These are phyloP conservation scores for Serrognathus titanus DNA, from an alignment of 2,888 invertebrate species.

Conservation along the genomic window DNA sequence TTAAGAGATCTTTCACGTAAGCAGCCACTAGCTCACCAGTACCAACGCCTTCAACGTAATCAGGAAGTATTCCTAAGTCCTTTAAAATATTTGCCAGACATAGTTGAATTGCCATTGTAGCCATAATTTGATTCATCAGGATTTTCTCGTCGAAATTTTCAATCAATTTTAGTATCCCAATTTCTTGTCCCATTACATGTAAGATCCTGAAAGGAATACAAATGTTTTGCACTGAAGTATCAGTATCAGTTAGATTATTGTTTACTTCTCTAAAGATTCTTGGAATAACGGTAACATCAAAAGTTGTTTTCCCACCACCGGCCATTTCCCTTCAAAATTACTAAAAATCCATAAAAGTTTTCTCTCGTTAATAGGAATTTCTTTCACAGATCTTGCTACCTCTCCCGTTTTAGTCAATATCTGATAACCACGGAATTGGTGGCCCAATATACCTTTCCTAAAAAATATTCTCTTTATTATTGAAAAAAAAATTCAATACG, in stretches of 20 bases:
- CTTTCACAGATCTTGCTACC: not conserved
- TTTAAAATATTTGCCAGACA: slow-evolving; percentile 46
- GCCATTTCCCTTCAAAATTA: too few species aligned
- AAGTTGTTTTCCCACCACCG: too few species aligned
- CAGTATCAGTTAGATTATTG: too few species aligned
- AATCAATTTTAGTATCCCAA: not conserved
- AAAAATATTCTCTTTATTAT: not conserved
- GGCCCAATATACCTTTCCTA: slow-evolving; percentile 1
- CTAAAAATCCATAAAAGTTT: too few species aligned
- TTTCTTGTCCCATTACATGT: not conserved
- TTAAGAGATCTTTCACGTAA: slow-evolving; percentile 1
- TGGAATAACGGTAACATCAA: too few species aligned
- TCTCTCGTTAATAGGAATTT: too few species aligned
- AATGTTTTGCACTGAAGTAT: too few species aligned
- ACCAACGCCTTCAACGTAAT: slow-evolving; percentile 74
- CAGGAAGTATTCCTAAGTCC: slow-evolving; percentile 40
- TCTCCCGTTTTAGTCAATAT: slow-evolving; percentile 1
- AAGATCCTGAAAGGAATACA: slow-evolving; percentile 2
- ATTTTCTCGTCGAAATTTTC: not conserved
- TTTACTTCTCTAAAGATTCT: too few species aligned
- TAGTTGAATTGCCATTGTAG: slow-evolving; percentile 54
- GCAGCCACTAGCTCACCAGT: slow-evolving; percentile 9
- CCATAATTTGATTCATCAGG: slow-evolving; percentile 11
- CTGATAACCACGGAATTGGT: slow-evolving; percentile 2
- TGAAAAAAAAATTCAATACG: not conserved